phyloP scores from a whole-genome alignment of 2,888 invertebrate genomes.

The Baccha elongata region DNA sequence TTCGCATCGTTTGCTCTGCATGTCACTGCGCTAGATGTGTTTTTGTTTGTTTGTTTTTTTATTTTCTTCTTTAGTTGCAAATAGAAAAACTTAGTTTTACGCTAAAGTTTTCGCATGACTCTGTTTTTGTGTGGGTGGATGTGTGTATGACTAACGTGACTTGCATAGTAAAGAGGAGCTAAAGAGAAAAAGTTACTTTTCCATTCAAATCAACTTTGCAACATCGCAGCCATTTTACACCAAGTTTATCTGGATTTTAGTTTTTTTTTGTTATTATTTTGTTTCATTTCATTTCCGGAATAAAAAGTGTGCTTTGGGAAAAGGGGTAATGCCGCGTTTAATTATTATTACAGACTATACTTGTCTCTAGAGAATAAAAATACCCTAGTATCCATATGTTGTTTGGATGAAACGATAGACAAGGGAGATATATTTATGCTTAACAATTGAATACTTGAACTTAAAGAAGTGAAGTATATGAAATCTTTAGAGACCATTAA shows the following conservation, averaged over 20 bases:
- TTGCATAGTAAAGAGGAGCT: conserved; percentile 44
- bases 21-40: conserved; percentile 12
- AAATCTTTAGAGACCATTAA: no score
- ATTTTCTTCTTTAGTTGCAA: conserved; percentile 40
- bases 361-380: no score
- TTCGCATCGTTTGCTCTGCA: conserved; percentile 28
- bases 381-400: no score
- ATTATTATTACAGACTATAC: conserved; percentile 4
- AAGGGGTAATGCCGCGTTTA: not conserved
- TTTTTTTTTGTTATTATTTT: not conserved
- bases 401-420: no score
- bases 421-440: no score
- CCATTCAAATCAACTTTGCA: conserved; percentile 49
- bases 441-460: no score
- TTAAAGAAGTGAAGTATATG: no score
- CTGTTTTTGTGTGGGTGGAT: conserved; percentile 2
- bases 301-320: conserved; percentile 14
- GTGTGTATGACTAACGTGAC: conserved; percentile 54
- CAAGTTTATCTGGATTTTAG: conserved; percentile 36
- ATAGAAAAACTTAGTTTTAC: conserved; percentile 67
- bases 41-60: conserved; percentile 6
- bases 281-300: conserved; percentile 4
- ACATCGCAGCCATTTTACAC: conserved; percentile 56
- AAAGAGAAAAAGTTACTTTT: conserved; percentile 37
- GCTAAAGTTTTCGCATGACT: conserved; percentile 57